phyloP scores from a whole-genome alignment of 2,888 invertebrate genomes.

The Drosophila anomelani region DNA sequence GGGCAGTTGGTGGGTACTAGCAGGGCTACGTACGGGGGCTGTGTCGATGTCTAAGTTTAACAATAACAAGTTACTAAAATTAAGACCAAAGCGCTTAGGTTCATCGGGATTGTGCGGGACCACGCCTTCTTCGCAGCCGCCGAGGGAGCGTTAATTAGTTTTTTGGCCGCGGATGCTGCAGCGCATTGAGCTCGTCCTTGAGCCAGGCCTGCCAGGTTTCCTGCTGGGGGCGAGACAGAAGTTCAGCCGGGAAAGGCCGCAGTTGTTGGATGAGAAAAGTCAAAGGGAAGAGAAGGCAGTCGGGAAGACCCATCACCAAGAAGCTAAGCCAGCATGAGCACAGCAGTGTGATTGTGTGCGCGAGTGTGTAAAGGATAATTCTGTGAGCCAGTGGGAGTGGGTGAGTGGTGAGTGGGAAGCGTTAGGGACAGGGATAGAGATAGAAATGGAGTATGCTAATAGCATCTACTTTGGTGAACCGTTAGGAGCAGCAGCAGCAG shows the following conservation, averaged over 20 bases:
- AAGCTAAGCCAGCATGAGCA: conserved; percentile 54
- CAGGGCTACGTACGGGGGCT: conserved; percentile 38
- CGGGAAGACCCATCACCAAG: conserved; percentile 65
- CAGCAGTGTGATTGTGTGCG: conserved; percentile 38
- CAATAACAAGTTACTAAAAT: conserved; percentile 76
- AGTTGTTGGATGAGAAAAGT: conserved; percentile 43
- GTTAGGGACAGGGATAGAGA: conserved; percentile 23
- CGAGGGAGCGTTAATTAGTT: conserved; percentile 57
- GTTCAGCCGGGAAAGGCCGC: conserved; percentile 51
- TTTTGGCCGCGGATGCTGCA: conserved; percentile 78
- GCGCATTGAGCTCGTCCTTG: conserved; percentile 82
- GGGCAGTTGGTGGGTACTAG: background rate
- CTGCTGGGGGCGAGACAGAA: conserved; percentile 71
- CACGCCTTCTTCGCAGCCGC: conserved; percentile 24
- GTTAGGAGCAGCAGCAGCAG: conserved; percentile 50
- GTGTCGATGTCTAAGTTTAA: conserved; percentile 64
- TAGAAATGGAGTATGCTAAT: conserved; percentile 65
- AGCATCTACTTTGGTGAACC: conserved; percentile 67
- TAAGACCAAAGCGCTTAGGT: conserved; percentile 67
- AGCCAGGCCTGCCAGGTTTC: conserved; percentile 84
- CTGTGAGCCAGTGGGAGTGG: conserved; percentile 24
- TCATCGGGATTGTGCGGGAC: conserved; percentile 56
- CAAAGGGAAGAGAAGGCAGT: conserved; percentile 21
- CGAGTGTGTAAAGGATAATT: conserved; percentile 26
- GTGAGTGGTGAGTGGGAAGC: conserved; percentile 24